Evolutionary conservation across 2,113 vertebrate genomes (phyloP).

Genomic region (Gavia stellata): DNA sequence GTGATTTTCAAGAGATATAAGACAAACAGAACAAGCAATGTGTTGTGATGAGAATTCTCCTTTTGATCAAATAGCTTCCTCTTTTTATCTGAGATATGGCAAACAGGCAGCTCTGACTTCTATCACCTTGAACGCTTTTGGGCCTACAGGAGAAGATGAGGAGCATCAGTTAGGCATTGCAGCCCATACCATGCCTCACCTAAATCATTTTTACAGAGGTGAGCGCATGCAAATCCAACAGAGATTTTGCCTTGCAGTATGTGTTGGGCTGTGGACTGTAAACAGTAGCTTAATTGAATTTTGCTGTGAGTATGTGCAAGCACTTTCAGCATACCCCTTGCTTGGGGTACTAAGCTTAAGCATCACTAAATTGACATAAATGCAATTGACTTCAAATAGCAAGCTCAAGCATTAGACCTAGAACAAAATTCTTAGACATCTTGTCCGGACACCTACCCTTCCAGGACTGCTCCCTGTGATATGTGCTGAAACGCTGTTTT

Average conservation of each 20-base stretch:
- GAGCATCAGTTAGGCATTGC: neutral
- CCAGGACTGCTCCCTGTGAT: neutral
- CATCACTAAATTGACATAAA: constrained; percentile 37
- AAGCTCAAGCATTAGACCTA: neutral
- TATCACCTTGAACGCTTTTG: neutral
- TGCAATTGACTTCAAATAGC: neutral
- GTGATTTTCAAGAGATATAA: neutral
- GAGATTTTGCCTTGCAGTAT: neutral
- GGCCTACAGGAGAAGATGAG: neutral
- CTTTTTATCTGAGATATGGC: neutral
- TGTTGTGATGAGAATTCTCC: neutral
- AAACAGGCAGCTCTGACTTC: neutral
- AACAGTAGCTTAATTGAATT: neutral
- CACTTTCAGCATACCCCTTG: neutral
- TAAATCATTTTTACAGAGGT: neutral
- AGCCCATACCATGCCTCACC: neutral
- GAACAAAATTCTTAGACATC: neutral
- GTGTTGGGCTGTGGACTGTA: neutral
- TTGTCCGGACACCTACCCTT: neutral
- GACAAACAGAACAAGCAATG: neutral
- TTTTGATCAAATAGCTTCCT: neutral
- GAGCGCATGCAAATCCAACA: neutral
- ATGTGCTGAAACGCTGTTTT: neutral
- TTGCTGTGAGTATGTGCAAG: neutral
- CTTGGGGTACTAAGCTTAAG: neutral